These are phyloP conservation scores for Harpagoxenus sublaevis DNA, from an alignment of 2,888 invertebrate genomes.

Conservation along the genomic window DNA sequence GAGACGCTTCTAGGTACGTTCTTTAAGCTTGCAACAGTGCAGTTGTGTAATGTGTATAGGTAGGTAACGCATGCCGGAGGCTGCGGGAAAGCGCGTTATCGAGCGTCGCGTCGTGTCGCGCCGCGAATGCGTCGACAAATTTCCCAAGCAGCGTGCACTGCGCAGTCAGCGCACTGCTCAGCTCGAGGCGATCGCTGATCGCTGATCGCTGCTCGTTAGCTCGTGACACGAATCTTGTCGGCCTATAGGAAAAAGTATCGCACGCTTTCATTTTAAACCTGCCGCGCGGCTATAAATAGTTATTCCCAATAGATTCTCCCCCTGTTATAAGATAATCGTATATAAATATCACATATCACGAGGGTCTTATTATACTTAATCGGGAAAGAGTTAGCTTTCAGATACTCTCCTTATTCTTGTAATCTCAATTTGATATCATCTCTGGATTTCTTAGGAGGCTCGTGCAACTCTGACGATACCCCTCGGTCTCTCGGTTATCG, in stretches of 20 bases:
- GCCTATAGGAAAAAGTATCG: not conserved
- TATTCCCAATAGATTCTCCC: not conserved
- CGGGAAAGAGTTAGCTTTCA: not conserved
- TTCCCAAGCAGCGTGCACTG: not conserved
- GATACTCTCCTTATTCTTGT: not conserved
- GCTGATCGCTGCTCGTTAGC: not conserved
- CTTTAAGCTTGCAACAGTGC: no score
- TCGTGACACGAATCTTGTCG: conserved; percentile 2
- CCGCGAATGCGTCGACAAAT: not conserved
- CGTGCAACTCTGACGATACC: not conserved
- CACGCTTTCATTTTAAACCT: not conserved
- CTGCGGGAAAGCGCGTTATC: not conserved
- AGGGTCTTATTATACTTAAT: not conserved
- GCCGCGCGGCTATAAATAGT: not conserved
- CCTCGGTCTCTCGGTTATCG: not conserved
- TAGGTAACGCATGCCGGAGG: no score
- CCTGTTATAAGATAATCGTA: not conserved
- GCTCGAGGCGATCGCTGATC: not conserved
- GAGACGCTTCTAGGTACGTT: not conserved
- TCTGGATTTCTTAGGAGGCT: not conserved
- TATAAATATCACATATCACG: not conserved
- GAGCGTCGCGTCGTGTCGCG: not conserved
- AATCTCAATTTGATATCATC: not conserved
- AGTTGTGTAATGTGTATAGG: no score
- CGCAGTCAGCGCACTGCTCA: no score